phyloP scores from a whole-genome alignment of 2,888 invertebrate species.

The Archips xylosteana region DNA sequence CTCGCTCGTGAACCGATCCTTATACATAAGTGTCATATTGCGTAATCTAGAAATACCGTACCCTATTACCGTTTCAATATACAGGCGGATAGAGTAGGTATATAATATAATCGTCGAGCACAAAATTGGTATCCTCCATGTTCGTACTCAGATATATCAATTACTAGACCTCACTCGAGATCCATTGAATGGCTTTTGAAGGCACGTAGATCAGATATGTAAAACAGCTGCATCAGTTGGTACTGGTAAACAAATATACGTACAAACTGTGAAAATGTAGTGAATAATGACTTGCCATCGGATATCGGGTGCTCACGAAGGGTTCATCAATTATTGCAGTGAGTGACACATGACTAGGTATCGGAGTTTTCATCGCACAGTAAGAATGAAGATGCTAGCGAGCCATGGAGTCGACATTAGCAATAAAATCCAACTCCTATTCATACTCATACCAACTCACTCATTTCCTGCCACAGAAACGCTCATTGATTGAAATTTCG shows the following conservation, averaged over 20 bases:
- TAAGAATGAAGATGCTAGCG: too few species aligned
- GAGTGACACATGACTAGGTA: too few species aligned
- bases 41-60: constrained; percentile 25
- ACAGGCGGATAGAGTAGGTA: constrained; percentile 6
- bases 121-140: constrained; percentile 15
- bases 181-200: constrained; percentile 17
- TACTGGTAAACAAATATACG: not conserved
- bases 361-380: too few species aligned
- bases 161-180: constrained; percentile 26
- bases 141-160: constrained; percentile 29
- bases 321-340: too few species aligned
- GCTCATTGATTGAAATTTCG: too few species aligned
- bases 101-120: constrained; percentile 12
- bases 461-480: too few species aligned
- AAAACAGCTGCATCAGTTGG: not conserved
- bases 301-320: not conserved
- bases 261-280: not conserved
- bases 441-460: too few species aligned
- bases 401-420: too few species aligned
- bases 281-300: not conserved
- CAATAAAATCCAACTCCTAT: too few species aligned
- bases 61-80: constrained; percentile 34
- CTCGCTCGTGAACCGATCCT: constrained; percentile 16
- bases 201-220: not conserved
- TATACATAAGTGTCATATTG: constrained; percentile 23